phyloP scores from a whole-genome alignment of 2,113 vertebrate species.

The Misgurnus anguillicaudatus region DNA sequence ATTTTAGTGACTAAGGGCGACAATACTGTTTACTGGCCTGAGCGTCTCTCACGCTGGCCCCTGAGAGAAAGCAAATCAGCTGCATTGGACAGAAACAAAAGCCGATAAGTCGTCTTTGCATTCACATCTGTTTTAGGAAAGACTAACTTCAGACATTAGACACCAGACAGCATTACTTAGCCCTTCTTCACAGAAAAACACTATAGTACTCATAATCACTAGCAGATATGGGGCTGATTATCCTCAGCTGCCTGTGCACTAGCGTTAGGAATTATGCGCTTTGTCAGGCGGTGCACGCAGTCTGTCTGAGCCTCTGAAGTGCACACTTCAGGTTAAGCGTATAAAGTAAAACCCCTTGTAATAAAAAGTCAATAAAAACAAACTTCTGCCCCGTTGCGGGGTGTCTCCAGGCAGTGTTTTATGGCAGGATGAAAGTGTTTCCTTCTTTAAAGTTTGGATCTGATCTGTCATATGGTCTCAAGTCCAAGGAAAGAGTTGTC shows the following conservation, averaged over 20 bases:
- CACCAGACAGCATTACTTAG: constrained; percentile 1
- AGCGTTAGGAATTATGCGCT: constrained; percentile 11
- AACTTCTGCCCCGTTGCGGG: neutral
- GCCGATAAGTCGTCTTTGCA: constrained; percentile 3
- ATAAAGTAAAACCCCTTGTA: constrained; percentile 11
- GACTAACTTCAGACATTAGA: constrained; percentile 8
- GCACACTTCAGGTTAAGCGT: constrained; percentile 34
- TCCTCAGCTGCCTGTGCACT: constrained; percentile 29
- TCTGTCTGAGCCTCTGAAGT: constrained; percentile 16
- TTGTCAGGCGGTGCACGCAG: neutral
- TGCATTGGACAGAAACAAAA: constrained; percentile 7
- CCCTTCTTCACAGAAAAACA: constrained; percentile 2
- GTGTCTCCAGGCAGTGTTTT: constrained; percentile 37
- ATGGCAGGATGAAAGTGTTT: constrained; percentile 54
- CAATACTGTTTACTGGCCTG: neutral
- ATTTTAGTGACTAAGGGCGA: too few relatives aligned
- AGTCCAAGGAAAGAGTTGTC: constrained; percentile 54
- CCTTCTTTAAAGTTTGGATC: constrained; percentile 39
- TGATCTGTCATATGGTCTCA: constrained; percentile 34
- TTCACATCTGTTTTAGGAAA: constrained; percentile 20
- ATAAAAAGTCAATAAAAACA: constrained; percentile 30
- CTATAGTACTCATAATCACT: constrained; percentile 23
- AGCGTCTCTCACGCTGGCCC: neutral
- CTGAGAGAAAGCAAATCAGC: neutral
- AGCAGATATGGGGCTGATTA: constrained; percentile 24